Percentiles rank a stretch among this genome's conserved stretches.
Conservation (phyloP, 2,888 invertebrate genomes). For the Crossocerus cetratus region DNA sequence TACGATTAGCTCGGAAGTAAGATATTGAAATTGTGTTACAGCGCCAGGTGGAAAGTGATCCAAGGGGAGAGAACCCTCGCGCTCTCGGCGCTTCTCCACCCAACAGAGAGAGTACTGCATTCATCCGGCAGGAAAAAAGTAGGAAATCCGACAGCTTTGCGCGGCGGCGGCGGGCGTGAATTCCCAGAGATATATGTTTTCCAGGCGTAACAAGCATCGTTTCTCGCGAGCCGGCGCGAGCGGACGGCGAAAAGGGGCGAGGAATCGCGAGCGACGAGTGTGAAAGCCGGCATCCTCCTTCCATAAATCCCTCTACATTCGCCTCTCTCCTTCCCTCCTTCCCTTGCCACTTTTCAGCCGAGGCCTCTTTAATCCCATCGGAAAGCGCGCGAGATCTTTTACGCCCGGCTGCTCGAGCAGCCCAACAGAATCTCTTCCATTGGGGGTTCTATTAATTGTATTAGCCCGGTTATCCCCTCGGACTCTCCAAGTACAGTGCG, state of each 20-base stretch:
- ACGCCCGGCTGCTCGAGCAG: not conserved
- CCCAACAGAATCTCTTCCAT: not conserved
- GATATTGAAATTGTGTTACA: slow-evolving; percentile 23
- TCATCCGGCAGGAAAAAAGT: not conserved
- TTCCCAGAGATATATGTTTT: slow-evolving; percentile 1
- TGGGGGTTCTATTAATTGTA: not conserved
- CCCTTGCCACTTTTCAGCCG: not conserved
- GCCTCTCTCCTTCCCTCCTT: not conserved
- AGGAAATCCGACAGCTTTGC: not conserved
- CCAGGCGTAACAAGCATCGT: not conserved
- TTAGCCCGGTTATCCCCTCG: not conserved
- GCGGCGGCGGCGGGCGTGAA: not conserved
- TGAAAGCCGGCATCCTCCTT: slow-evolving; percentile 1
- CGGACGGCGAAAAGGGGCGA: not conserved
- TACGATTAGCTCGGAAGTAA: slow-evolving; percentile 45
- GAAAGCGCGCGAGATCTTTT: not conserved
- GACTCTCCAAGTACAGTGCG: not conserved
- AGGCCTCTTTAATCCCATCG: not conserved
- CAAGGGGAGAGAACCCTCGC: slow-evolving; percentile 20
- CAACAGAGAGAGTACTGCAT: not conserved
- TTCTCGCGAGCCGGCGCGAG: not conserved
- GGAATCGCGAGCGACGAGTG: not conserved
- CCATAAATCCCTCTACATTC: not conserved
- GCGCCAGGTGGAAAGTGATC: slow-evolving; percentile 17
- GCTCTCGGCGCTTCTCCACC: not conserved